Evolutionary conservation across 2,888 invertebrate genomes (phyloP), one percentile per base, ranked within the genome.

Genomic region (Mystacides longicornis): DNA sequence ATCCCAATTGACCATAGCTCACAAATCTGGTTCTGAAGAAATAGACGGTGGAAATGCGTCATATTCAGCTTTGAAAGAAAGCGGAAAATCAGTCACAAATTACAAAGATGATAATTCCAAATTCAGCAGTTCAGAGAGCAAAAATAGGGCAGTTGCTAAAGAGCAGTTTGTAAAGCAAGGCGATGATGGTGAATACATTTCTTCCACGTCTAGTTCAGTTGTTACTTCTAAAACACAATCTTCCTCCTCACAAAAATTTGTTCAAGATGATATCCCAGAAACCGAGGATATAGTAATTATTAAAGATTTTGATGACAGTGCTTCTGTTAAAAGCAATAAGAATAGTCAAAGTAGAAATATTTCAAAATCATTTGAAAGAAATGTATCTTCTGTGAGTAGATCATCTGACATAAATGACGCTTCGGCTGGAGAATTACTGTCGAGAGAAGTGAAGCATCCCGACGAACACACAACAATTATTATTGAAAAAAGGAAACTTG

Each of bases 391-490:
- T 37, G 42, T n/a, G 18, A 52, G 42, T 19, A 57, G 31, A 20
- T 21, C 11, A 18, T 21, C 54, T 55, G 56, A 45, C 37, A 27
- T 50, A 51, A 53, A 23, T n/a, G 19, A 27, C 11, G 27, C 42
- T 21, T 42, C 43, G 11, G 57, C 33, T 5, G 81, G 79, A 46
- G 79, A 77, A 63, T 70, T 80, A 56, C 75, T 79, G 14, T 80
- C 81, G 4, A 75, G 78, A 54, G 79, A 79, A 56, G 73, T 82
- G 52, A 79, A 82, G 63, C 79, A 83, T 68, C 79, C 82, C 50
- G 83, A 85, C 66, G 79, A 85, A 56, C 81, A 81, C 68, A 82
- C 85, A 45, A 81, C 81, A 71, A 79, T 83, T 60, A 78, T 81
- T 5, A 81, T 81, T 14, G 86, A 86, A 63, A 86, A 83, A 0